Evolutionary conservation across 2,797 vertebrate species (phyloP), one percentile per base, ranked within the genome.

Genomic region (Eulemur rubriventer): DNA sequence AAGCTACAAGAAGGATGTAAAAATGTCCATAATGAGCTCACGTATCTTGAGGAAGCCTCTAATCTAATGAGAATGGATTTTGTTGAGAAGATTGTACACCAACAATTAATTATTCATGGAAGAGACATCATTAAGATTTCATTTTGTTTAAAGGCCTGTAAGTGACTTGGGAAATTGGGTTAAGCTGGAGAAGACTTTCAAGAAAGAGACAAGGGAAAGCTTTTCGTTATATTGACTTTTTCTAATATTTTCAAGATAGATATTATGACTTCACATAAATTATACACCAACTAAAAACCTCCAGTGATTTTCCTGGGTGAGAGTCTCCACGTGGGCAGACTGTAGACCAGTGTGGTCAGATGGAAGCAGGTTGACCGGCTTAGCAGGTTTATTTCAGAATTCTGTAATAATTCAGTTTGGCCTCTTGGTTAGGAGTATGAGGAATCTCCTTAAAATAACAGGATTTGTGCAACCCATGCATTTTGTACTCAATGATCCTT

Each of bases 101-200:
- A 98, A 98, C 99, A 99, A 99, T 99, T 99, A 99, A 99, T 99
- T 99, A 99, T 99, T 99, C 99, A 99, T 99, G 99, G 99, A 99
- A 99, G 99, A 96, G 96, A 99, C 99, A 99, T 99, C 99, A 98
- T 99, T 99, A 99, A 98, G 98, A 98, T 99, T 99, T 99, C 99
- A 99, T 99, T 99, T 99, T 97, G 98, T 99, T 99, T 99, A 98
- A 98, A 98, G 98, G 97, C 98, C 98, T 98, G 98, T 99, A 98
- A 99, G 99, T 99, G 98, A 98, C 99, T 99, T 98, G 97, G 98
- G 98, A 99, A 99, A 99, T 99, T 99, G 98, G 98, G 99, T 99
- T 99, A 99, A 98, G 97, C 97, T 91, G 97, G 98, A 98, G 97
- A 98, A 97, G 98, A 98, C 98, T 98, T 99, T 99, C 96, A 97